These are phyloP conservation scores for Micrasema minimum DNA, from an alignment of 1,140 invertebrate genomes.

Conservation along the genomic window DNA sequence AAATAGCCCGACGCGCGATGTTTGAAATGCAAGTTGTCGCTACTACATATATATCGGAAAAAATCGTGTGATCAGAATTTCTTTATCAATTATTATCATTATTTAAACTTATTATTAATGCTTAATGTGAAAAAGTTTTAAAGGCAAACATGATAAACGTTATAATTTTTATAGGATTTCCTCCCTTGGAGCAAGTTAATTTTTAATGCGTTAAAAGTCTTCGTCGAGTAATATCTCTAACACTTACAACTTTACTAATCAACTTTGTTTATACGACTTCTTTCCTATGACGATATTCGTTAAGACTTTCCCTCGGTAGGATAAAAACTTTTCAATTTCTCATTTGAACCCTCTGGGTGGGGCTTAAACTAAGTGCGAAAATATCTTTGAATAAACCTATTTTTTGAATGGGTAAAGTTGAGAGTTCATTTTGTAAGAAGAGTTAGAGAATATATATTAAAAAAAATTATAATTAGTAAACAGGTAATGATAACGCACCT, in stretches of 20 bases:
- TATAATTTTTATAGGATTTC: background rate
- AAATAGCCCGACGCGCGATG: too few relatives aligned
- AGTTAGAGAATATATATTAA: background rate
- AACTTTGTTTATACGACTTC: conserved; percentile 15
- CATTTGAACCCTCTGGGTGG: background rate
- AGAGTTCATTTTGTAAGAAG: background rate
- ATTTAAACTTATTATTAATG: background rate
- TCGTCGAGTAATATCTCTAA: background rate
- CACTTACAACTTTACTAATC: conserved; percentile 20
- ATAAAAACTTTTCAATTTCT: conserved; percentile 8
- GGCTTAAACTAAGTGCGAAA: too few relatives aligned
- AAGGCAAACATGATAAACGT: background rate
- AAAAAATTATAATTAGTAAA: background rate
- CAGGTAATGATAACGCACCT: background rate
- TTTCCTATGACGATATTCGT: conserved; percentile 12
- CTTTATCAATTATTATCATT: background rate
- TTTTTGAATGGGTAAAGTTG: background rate
- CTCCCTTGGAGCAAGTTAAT: background rate
- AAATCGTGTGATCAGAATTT: background rate
- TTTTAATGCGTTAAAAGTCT: conserved; percentile 22
- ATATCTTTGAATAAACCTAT: background rate
- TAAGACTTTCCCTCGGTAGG: background rate
- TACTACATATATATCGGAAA: too few relatives aligned
- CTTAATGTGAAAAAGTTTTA: background rate
- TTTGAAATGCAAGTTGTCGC: too few relatives aligned